These are phyloP conservation scores for Achlya flavicornis DNA, from an alignment of 2,888 invertebrate species.

Conservation along the genomic window DNA sequence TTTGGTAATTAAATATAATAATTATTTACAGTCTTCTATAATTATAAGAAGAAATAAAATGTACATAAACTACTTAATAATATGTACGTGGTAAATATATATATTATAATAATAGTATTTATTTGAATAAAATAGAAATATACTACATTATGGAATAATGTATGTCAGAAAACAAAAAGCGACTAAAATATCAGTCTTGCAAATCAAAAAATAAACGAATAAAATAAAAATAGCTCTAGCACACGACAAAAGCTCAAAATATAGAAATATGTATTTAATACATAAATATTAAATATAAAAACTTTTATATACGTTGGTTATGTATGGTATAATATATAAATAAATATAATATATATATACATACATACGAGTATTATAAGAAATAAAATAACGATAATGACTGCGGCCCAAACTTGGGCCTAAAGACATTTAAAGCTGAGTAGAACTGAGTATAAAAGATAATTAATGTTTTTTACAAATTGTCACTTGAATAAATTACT, in stretches of 20 bases:
- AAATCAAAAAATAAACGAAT: slow-evolving; percentile 42
- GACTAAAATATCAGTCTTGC: slow-evolving; percentile 51
- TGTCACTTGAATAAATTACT: slow-evolving; percentile 9
- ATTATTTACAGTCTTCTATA: slow-evolving; percentile 19
- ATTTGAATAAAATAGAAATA: slow-evolving; percentile 24
- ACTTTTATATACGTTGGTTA: neutral
- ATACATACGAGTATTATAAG: neutral
- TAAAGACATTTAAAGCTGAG: neutral
- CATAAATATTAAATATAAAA: neutral
- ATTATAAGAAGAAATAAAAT: slow-evolving; percentile 21
- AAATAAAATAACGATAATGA: slow-evolving; percentile 3
- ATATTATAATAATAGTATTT: slow-evolving; percentile 21
- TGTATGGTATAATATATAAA: neutral
- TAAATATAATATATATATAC: neutral
- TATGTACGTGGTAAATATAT: slow-evolving; percentile 27
- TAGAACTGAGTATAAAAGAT: neutral
- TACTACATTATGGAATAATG: slow-evolving; percentile 2
- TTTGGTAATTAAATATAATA: slow-evolving; percentile 47
- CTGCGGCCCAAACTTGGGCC: neutral
- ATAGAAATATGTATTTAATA: neutral
- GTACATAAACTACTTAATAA: slow-evolving; percentile 25
- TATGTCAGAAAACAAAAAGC: slow-evolving; percentile 30
- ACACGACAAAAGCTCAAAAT: neutral
- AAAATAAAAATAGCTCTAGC: slow-evolving; percentile 34
- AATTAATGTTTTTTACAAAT: neutral